These are phyloP conservation scores for Manduca sexta DNA, from an alignment of 1,140 invertebrate genomes.

Conservation along the genomic window DNA sequence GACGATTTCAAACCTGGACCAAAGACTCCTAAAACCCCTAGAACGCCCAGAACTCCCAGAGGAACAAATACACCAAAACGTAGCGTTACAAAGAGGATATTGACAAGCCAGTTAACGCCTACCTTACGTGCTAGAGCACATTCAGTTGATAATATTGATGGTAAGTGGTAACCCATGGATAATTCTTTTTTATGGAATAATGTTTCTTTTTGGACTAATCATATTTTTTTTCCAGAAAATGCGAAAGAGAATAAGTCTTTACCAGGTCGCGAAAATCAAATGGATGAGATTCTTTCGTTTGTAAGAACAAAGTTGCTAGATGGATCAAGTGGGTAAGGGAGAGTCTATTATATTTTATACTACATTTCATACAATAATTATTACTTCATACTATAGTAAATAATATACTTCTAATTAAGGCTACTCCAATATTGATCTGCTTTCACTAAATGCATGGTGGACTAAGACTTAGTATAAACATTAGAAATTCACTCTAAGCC, in stretches of 20 bases:
- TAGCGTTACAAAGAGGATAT: conserved; percentile 46
- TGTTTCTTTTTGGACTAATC: background rate
- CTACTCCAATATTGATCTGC: too few species aligned
- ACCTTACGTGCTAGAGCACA: conserved; percentile 51
- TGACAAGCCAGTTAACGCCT: conserved; percentile 59
- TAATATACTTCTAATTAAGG: too few species aligned
- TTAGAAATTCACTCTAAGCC: too few species aligned
- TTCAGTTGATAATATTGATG: conserved; percentile 55
- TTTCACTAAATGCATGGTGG: too few species aligned
- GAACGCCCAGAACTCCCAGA: conserved; percentile 31
- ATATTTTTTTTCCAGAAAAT: conserved; percentile 38
- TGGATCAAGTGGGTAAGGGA: conserved; percentile 50
- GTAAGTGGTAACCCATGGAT: conserved; percentile 26
- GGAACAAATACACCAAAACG: conserved; percentile 30
- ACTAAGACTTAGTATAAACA: too few species aligned
- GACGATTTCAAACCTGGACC: conserved; percentile 48
- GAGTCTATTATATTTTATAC: background rate
- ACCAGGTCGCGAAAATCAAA: conserved; percentile 54
- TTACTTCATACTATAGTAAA: too few species aligned
- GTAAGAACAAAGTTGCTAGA: conserved; percentile 49
- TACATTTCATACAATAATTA: background rate
- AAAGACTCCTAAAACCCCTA: conserved; percentile 41
- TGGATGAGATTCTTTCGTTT: conserved; percentile 60
- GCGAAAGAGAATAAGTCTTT: conserved; percentile 48
- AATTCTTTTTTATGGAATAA: too few species aligned